These are phyloP conservation scores for Amblyjoppa proteus DNA, from an alignment of 2,888 invertebrate genomes.

Conservation along the genomic window DNA sequence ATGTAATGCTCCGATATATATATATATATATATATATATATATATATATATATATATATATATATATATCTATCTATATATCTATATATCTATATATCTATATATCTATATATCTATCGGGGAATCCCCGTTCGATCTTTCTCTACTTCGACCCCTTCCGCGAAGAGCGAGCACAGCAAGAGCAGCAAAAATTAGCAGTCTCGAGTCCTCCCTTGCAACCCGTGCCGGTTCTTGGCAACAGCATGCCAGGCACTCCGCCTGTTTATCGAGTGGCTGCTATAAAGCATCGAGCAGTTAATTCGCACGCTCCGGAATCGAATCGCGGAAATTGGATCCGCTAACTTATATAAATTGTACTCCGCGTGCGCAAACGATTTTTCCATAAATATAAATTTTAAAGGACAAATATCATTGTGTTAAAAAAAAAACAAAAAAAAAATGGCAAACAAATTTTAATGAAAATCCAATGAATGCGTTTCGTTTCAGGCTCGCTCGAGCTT, in stretches of 20 bases:
- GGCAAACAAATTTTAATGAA: neutral
- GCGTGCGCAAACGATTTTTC: too few relatives aligned
- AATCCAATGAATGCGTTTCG: constrained; percentile 38
- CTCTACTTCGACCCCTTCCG: constrained; percentile 28
- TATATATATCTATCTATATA: neutral
- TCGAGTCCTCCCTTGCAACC: constrained; percentile 7
- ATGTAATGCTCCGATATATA: neutral
- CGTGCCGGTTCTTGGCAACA: constrained; percentile 54
- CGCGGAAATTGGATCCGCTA: constrained; percentile 5
- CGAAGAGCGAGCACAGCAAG: constrained; percentile 49
- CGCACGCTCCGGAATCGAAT: constrained; percentile 33
- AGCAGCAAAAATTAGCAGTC: constrained; percentile 60
- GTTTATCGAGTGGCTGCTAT: constrained; percentile 8
- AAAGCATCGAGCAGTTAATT: constrained; percentile 42
- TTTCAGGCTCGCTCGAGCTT: constrained; percentile 17
- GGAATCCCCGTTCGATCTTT: constrained; percentile 8
- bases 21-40: neutral
- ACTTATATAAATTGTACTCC: neutral
- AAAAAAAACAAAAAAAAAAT: neutral
- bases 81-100: neutral
- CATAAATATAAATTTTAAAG: too few relatives aligned
- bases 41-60: neutral
- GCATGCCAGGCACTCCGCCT: constrained; percentile 14
- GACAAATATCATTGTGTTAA: too few relatives aligned
- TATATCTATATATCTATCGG: neutral